A percentile compares a stretch with the other conserved stretches of the same genome.
Conservation (phyloP, 2,888 invertebrate genomes). For the Caradrina clavipalpis region DNA sequence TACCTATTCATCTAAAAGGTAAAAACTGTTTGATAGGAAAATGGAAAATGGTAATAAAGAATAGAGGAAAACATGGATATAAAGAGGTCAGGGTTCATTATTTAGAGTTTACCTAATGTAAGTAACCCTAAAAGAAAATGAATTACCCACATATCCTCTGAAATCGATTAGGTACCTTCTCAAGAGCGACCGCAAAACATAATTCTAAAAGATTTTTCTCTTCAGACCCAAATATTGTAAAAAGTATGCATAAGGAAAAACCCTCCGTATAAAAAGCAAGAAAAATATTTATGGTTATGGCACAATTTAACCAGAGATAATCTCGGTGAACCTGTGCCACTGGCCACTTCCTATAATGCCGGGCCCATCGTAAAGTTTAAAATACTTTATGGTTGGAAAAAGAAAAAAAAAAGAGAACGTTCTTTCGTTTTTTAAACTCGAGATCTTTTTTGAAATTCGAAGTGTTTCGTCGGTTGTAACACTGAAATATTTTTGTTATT, state of each 20-base stretch:
- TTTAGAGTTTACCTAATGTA: neutral
- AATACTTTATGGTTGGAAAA: conserved; percentile 58
- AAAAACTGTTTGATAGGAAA: too few relatives aligned
- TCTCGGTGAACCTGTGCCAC: conserved; percentile 66
- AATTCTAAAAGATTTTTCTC: conserved; percentile 44
- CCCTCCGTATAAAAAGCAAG: conserved; percentile 44
- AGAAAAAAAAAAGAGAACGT: conserved; percentile 41
- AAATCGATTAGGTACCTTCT: conserved; percentile 28
- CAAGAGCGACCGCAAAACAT: conserved; percentile 11
- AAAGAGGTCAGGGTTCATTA: conserved; percentile 9
- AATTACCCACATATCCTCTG: conserved; percentile 14
- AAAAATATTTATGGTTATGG: conserved; percentile 70
- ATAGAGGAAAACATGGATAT: neutral
- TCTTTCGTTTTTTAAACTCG: conserved; percentile 38
- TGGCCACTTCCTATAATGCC: conserved; percentile 56
- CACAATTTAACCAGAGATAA: conserved; percentile 70
- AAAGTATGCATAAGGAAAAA: conserved; percentile 56
- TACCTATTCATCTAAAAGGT: too few relatives aligned
- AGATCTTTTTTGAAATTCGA: conserved; percentile 21
- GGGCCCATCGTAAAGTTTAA: conserved; percentile 57
- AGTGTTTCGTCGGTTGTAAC: conserved; percentile 10
- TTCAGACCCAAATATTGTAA: conserved; percentile 46
- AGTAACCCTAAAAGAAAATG: conserved; percentile 9
- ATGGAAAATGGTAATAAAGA: too few relatives aligned
- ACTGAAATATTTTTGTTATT: conserved; percentile 6